phyloP scores from a whole-genome alignment of 2,797 vertebrate genomes.

The Rhincodon typus region DNA sequence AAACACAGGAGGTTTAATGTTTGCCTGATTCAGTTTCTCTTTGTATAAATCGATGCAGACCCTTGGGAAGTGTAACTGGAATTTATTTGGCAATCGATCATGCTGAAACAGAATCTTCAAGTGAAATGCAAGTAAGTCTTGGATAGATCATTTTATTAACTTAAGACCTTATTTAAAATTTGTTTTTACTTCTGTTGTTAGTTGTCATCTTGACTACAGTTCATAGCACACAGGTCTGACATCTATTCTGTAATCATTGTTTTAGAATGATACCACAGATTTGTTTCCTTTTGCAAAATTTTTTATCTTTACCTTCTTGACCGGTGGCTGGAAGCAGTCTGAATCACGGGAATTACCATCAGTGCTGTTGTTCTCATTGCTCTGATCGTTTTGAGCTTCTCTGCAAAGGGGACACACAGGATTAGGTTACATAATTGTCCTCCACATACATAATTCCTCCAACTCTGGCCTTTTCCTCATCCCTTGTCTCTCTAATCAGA shows the following conservation, averaged over 20 bases:
- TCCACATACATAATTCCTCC: neutral
- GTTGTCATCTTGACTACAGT: neutral
- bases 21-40: neutral
- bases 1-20: neutral
- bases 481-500: neutral
- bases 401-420: constrained; percentile 59
- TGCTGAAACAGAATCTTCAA: neutral
- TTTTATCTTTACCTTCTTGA: constrained; percentile 78
- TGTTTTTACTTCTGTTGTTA: neutral
- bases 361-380: constrained; percentile 79
- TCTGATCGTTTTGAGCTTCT: constrained; percentile 77
- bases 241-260: neutral
- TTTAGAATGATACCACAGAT: neutral
- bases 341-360: constrained; percentile 90
- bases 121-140: neutral
- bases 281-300: neutral
- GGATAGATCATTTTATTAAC: neutral
- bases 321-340: constrained; percentile 84
- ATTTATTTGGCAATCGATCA: neutral
- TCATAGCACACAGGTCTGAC: neutral
- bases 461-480: neutral
- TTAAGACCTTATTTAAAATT: neutral
- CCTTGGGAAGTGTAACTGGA: neutral
- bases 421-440: constrained; percentile 31
- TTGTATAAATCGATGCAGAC: neutral